Percentiles rank a stretch among this genome's conserved stretches.
These are phyloP conservation scores for Apostichopus leukothele DNA, from an alignment of 53 echinoderm and acorn worm genomes.

Conservation along the genomic window DNA sequence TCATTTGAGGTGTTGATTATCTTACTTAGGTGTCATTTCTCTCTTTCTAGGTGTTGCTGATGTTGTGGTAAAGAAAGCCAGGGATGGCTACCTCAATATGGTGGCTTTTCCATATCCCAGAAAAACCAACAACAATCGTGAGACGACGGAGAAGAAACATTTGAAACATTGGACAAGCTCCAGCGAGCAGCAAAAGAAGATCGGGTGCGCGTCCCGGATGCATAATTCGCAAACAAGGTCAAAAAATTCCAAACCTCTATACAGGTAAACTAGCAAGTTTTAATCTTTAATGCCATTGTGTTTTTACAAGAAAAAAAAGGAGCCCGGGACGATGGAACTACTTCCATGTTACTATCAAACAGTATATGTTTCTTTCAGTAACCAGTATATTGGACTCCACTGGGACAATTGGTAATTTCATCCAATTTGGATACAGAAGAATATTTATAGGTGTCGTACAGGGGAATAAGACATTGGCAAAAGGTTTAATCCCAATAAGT, in stretches of 20 bases:
- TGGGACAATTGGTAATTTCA: no score
- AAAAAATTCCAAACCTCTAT: not conserved
- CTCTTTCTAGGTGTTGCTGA: conserved; percentile 63
- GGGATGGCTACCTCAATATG: conserved; percentile 64
- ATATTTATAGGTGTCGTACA: no score
- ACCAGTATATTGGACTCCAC: no score
- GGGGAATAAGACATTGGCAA: no score
- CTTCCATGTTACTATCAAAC: no score
- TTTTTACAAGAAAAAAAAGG: no score
- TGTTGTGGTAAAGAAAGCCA: conserved; percentile 65
- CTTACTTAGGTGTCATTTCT: not conserved
- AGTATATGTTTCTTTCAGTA: no score
- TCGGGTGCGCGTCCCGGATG: not conserved
- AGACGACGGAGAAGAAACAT: not conserved
- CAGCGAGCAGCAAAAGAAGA: conserved; percentile 8
- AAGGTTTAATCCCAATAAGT: no score
- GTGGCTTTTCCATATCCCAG: conserved; percentile 57
- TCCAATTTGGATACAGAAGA: no score
- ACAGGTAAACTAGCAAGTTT: not conserved
- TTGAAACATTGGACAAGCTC: not conserved
- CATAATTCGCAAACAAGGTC: conserved; percentile 16
- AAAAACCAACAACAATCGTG: not conserved
- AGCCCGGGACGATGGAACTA: no score
- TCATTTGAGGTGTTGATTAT: no score
- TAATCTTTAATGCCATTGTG: no score